Evolutionary conservation across 1,140 invertebrate species (phyloP).

Genomic region (Liolophura sinensis): DNA sequence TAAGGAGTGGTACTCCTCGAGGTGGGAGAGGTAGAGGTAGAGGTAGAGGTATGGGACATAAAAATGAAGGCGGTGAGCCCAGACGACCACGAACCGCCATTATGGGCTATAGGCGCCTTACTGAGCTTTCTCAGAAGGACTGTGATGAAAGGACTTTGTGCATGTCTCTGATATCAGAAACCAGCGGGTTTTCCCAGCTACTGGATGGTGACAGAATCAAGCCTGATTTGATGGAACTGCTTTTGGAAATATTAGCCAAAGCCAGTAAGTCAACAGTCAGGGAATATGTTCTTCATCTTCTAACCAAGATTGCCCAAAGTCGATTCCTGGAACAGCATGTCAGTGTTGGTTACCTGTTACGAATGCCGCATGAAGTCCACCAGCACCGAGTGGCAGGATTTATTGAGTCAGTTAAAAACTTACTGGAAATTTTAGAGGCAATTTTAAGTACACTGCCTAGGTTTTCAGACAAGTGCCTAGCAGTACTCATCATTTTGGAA

Average conservation of each 20-base stretch:
- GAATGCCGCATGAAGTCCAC: not conserved
- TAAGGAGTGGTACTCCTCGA: not conserved
- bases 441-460: not conserved
- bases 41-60: not conserved
- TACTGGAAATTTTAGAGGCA: slow-evolving; percentile 2
- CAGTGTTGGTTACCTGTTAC: slow-evolving; percentile 7
- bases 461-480: not conserved
- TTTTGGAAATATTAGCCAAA: slow-evolving; percentile 12
- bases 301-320: not conserved
- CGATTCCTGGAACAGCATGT: slow-evolving; percentile 4
- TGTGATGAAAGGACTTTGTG: slow-evolving; percentile 5
- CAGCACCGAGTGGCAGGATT: not conserved
- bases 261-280: slow-evolving; percentile 6
- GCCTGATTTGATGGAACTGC: slow-evolving; percentile 5
- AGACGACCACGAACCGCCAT: not conserved
- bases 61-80: not conserved
- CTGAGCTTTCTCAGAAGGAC: not conserved
- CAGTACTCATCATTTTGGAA: not conserved
- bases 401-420: not conserved
- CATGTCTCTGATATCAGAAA: slow-evolving; percentile 7
- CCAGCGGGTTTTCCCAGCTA: slow-evolving; percentile 11
- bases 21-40: not conserved
- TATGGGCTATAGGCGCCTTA: not conserved
- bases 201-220: not conserved
- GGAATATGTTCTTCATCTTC: slow-evolving; percentile 1